Percentiles rank a stretch among this genome's conserved stretches.
phyloP scores from a whole-genome alignment of 2,888 invertebrate species.

The Dicyrtomina minuta region DNA sequence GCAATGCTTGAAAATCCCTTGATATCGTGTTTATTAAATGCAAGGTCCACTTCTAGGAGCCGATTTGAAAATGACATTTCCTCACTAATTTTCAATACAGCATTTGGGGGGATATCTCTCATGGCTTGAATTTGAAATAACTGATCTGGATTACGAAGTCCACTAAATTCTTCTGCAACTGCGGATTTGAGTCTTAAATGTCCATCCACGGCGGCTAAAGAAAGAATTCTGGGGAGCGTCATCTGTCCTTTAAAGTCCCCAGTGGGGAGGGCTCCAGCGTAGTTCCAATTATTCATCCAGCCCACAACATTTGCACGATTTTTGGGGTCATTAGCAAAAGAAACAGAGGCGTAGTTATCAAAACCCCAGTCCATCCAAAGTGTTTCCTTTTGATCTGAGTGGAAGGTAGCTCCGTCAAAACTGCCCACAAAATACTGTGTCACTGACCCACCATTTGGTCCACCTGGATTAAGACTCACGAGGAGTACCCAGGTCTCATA shows the following conservation, averaged over 20 bases:
- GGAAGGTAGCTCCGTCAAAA: conserved; percentile 39
- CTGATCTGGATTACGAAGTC: neutral
- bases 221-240: conserved; percentile 40
- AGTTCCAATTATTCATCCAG: conserved; percentile 50
- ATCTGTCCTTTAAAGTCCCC: conserved; percentile 46
- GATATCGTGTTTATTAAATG: conserved; percentile 20
- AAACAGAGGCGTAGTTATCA: conserved; percentile 50
- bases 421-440: conserved; percentile 51
- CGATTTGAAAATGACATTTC: conserved; percentile 24
- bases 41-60: conserved; percentile 27
- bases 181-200: conserved; percentile 13
- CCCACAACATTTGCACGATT: conserved; percentile 34
- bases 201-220: neutral
- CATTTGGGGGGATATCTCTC: neutral
- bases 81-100: neutral
- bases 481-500: conserved; percentile 45
- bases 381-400: conserved; percentile 26
- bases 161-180: conserved; percentile 6
- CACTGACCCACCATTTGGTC: conserved; percentile 47
- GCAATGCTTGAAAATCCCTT: conserved; percentile 4
- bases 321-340: conserved; percentile 41
- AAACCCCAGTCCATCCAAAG: conserved; percentile 52
- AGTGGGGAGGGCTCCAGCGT: conserved; percentile 41
- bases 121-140: neutral
- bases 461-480: conserved; percentile 50